These are phyloP conservation scores for Numenius phaeopus DNA, from an alignment of 2,797 vertebrate genomes.

Conservation along the genomic window DNA sequence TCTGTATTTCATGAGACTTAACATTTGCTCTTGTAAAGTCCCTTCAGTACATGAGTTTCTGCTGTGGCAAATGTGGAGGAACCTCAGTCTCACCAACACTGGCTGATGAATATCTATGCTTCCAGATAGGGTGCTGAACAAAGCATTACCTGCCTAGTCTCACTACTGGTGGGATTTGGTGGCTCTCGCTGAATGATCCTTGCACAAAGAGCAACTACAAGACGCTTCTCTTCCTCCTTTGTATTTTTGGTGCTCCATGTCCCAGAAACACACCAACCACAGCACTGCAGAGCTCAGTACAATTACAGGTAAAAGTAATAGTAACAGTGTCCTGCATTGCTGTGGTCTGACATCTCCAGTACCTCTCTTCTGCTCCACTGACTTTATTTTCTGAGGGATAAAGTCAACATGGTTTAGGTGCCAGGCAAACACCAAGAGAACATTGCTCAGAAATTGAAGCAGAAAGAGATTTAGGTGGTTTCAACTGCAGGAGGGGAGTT, in stretches of 20 bases:
- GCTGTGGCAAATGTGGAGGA: not conserved
- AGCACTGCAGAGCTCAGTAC: not conserved
- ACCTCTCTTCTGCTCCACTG: not conserved
- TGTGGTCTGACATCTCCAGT: not conserved
- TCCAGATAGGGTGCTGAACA: not conserved
- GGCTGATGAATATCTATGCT: not conserved
- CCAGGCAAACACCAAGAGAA: not conserved
- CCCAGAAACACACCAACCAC: not conserved
- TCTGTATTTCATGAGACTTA: not conserved
- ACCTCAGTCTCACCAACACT: not conserved
- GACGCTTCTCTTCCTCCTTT: not conserved
- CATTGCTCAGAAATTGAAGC: not conserved
- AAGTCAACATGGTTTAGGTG: not conserved
- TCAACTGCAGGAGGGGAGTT: not conserved
- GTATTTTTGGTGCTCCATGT: not conserved
- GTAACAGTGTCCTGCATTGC: not conserved
- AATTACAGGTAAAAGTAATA: not conserved
- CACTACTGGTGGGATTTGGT: not conserved
- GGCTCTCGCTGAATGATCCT: not conserved
- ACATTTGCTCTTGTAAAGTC: not conserved
- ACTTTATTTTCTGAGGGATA: not conserved
- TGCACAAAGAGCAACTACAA: not conserved
- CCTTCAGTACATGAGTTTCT: not conserved
- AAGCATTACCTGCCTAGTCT: not conserved
- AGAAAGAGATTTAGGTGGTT: not conserved